phyloP scores from a whole-genome alignment of 2,797 vertebrate species.

The Octomys mimax region DNA sequence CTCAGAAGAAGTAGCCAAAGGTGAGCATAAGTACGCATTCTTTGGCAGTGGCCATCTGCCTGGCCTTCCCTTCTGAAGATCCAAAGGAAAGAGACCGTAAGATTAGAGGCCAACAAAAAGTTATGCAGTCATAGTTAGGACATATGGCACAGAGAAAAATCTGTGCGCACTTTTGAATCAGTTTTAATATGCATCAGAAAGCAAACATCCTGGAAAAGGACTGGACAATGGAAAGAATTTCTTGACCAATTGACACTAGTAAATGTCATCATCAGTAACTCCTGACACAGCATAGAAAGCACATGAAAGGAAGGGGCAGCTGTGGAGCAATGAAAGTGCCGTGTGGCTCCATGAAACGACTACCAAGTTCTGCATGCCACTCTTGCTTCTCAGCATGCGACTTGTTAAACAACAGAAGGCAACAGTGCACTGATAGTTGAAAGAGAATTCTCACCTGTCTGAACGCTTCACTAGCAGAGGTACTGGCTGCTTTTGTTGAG shows the following conservation, averaged over 20 bases:
- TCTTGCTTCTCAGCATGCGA: neutral
- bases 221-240: neutral
- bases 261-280: neutral
- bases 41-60: neutral
- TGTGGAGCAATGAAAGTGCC: neutral
- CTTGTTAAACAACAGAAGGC: neutral
- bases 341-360: too few relatives aligned
- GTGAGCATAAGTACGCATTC: neutral
- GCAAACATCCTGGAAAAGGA: neutral
- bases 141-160: neutral
- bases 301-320: neutral
- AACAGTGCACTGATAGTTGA: neutral
- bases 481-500: neutral
- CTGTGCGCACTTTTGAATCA: neutral
- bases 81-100: neutral
- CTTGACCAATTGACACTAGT: neutral
- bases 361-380: neutral
- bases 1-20: neutral
- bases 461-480: neutral
- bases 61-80: neutral
- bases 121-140: neutral
- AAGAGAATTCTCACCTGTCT: neutral
- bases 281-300: neutral
- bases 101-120: neutral
- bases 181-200: neutral